phyloP scores from a whole-genome alignment of 1,140 invertebrate species.

The Dermatophagoides farinae region DNA sequence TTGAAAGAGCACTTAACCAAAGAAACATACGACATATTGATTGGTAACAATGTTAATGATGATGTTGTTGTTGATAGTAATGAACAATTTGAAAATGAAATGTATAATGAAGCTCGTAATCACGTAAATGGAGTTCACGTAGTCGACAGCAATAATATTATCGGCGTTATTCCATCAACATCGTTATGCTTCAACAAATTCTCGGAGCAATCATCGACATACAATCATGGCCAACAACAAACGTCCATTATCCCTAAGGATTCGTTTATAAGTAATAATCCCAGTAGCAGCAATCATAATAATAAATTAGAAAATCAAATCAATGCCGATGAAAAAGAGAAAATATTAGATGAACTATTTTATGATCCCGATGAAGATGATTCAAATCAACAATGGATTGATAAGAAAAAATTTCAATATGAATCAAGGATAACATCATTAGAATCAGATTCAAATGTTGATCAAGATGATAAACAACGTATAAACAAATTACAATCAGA shows the following conservation, averaged over 20 bases:
- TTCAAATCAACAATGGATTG: slow-evolving; percentile 36
- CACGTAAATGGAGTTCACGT: slow-evolving; percentile 1
- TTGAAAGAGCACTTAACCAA: not conserved
- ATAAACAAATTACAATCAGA: not conserved
- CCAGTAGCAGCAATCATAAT: not conserved
- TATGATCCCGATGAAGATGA: slow-evolving; percentile 39
- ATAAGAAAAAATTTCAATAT: slow-evolving; percentile 23
- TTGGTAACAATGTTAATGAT: not conserved
- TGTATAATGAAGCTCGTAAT: slow-evolving; percentile 8
- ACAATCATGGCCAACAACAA: no score
- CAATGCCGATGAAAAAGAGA: not conserved
- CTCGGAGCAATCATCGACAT: no score
- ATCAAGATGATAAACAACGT: slow-evolving; percentile 19
- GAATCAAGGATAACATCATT: no score
- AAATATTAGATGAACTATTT: slow-evolving; percentile 27
- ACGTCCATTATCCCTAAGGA: not conserved
- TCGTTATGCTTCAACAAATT: no score
- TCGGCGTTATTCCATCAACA: no score
- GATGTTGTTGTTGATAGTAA: not conserved
- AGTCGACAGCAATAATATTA: not conserved
- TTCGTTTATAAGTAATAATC: not conserved
- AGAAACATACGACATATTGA: not conserved
- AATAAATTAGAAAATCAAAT: no score
- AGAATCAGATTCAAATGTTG: no score
- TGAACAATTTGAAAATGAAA: slow-evolving; percentile 3